A percentile compares a stretch with the other conserved stretches of the same genome.
Conservation (phyloP, 2,113 vertebrate genomes). For the Peromyscus leucopus region DNA sequence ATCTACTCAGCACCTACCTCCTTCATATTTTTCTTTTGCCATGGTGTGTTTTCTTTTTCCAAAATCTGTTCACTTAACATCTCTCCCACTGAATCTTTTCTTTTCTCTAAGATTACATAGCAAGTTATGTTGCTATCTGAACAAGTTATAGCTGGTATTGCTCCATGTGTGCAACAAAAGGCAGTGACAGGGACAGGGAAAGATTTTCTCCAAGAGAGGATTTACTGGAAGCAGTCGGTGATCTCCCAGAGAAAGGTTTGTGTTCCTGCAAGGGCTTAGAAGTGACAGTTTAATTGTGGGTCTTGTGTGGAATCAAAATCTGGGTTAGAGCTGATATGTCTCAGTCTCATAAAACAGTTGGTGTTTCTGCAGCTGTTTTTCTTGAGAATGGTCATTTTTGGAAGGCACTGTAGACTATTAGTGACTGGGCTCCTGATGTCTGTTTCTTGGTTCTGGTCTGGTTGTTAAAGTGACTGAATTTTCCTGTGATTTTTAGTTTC, state of each 20-base stretch:
- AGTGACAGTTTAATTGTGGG: background rate
- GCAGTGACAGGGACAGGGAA: background rate
- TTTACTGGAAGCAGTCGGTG: too few species aligned
- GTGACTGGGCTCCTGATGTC: background rate
- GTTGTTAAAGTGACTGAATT: background rate
- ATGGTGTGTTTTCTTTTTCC: background rate
- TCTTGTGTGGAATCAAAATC: background rate
- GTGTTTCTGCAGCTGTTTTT: background rate
- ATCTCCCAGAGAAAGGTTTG: too few species aligned
- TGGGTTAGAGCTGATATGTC: background rate
- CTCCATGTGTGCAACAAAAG: background rate
- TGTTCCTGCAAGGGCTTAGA: background rate
- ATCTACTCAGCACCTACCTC: background rate
- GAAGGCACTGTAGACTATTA: background rate
- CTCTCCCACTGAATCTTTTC: background rate
- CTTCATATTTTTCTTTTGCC: background rate
- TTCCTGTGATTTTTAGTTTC: background rate
- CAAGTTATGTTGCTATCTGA: background rate
- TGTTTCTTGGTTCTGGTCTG: background rate
- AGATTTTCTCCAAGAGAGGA: background rate
- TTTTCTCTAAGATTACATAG: background rate
- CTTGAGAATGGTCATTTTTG: background rate
- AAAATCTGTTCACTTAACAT: background rate
- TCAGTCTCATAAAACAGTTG: background rate
- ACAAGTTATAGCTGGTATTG: background rate